Evolutionary conservation across 2,797 vertebrate species (phyloP).

Genomic region (Liasis olivaceus): DNA sequence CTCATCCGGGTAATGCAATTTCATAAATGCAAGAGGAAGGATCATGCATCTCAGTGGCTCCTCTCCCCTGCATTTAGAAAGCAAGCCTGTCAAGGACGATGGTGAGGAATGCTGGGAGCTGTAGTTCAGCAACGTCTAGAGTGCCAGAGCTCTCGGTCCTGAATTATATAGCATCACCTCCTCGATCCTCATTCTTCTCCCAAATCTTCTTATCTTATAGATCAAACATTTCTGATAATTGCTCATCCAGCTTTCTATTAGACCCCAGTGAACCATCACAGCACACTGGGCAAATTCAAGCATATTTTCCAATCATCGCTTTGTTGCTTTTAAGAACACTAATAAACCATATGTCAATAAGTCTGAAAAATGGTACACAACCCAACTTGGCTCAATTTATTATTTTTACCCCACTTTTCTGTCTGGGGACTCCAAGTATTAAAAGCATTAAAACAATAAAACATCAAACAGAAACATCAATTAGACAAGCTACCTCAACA

Average conservation of each 20-base stretch:
- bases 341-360: not conserved
- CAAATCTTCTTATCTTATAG: not conserved
- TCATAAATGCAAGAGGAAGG: not conserved
- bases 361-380: not conserved
- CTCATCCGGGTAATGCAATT: not conserved
- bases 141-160: not conserved
- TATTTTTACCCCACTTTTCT: not conserved
- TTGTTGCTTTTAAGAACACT: not conserved
- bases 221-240: not conserved
- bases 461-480: not conserved
- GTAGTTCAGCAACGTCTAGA: not conserved
- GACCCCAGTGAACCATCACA: not conserved
- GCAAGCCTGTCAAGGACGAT: not conserved
- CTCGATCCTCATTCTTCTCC: not conserved
- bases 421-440: not conserved
- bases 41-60: not conserved
- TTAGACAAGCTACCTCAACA: not conserved
- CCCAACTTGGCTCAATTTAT: not conserved
- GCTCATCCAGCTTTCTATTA: not conserved
- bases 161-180: not conserved
- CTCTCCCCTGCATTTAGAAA: not conserved
- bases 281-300: not conserved
- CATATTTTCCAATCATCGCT: not conserved
- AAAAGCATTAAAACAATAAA: not conserved
- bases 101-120: not conserved